Conservation (phyloP, 2,888 invertebrate species). For the Drosophila seclusa region DNA sequence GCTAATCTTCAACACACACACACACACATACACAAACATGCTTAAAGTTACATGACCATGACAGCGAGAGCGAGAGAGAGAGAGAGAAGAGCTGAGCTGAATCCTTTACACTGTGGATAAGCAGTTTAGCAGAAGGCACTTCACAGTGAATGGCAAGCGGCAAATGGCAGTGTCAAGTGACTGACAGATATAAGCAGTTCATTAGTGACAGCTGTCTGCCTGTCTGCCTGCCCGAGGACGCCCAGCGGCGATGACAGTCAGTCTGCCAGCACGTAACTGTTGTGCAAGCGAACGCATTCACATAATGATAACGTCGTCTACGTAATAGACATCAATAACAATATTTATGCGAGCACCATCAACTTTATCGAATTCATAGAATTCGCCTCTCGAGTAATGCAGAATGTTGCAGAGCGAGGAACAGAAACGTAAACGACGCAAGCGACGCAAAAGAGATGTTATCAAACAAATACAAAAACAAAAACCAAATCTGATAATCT, state of each 20-base stretch:
- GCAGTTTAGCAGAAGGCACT: constrained; percentile 36
- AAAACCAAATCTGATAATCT: background rate
- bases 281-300: constrained; percentile 1
- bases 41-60: constrained; percentile 20
- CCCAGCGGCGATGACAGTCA: constrained; percentile 30
- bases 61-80: background rate
- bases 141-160: constrained; percentile 37
- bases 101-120: constrained; percentile 41
- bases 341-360: constrained; percentile 6
- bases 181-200: constrained; percentile 56
- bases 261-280: constrained; percentile 39
- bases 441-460: background rate
- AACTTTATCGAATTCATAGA: background rate
- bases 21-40: background rate
- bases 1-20: background rate
- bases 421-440: background rate
- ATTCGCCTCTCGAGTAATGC: constrained; percentile 6
- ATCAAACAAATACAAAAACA: background rate
- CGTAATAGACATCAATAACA: background rate
- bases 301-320: background rate
- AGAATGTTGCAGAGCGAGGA: background rate
- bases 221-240: constrained; percentile 4
- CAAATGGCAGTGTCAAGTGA: constrained; percentile 52
- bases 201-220: constrained; percentile 39
- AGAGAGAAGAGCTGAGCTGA: background rate